These are phyloP conservation scores for Tichodroma muraria DNA, from an alignment of 2,113 vertebrate species.

Conservation along the genomic window DNA sequence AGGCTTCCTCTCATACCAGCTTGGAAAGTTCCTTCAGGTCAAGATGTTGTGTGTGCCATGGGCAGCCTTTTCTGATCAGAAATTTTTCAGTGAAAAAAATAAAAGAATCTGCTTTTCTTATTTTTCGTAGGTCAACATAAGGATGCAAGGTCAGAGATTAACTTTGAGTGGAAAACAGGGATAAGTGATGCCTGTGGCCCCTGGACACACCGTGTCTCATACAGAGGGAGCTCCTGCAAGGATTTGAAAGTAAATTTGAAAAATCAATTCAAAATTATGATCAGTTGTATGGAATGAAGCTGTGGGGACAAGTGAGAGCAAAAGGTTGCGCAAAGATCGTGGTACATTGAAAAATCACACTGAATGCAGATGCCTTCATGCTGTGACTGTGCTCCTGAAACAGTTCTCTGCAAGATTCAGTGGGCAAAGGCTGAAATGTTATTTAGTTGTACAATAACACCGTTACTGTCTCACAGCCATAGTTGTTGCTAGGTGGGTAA, in stretches of 20 bases:
- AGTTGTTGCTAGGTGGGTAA: neutral
- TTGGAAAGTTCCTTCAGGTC: neutral
- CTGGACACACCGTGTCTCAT: fast-evolving
- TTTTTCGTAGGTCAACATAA: neutral
- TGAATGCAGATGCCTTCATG: neutral
- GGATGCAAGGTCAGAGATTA: neutral
- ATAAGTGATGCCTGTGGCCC: neutral
- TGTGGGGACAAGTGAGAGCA: neutral
- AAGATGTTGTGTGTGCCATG: neutral
- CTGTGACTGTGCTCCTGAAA: neutral
- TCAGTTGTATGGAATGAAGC: neutral
- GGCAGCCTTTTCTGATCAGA: neutral
- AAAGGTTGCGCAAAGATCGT: neutral
- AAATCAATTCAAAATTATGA: neutral
- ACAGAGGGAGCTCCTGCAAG: neutral
- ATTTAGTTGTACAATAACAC: neutral
- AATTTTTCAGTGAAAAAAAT: neutral
- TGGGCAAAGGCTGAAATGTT: neutral
- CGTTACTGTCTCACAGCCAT: neutral
- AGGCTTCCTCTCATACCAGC: neutral
- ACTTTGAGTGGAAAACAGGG: neutral
- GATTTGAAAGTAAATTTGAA: neutral
- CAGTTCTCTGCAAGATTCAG: neutral
- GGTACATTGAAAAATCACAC: fast-evolving
- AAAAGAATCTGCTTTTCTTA: neutral